Conservation (phyloP, 2,113 vertebrate species). For the Phrynosoma blainvillii region DNA sequence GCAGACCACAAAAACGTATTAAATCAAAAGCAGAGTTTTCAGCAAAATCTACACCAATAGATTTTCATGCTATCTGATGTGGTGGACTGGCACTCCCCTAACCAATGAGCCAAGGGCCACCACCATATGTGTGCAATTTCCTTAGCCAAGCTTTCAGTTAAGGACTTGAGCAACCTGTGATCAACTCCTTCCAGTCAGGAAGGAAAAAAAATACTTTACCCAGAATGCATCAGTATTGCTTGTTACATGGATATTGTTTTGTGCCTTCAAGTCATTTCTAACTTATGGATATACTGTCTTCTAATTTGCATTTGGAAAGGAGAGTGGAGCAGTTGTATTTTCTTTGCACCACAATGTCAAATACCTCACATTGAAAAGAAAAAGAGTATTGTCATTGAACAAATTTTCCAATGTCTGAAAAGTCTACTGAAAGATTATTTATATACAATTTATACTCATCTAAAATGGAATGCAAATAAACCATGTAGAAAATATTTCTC, state of each 20-base stretch:
- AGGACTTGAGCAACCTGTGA: background rate
- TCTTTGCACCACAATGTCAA: background rate
- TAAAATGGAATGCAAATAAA: background rate
- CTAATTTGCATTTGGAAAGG: background rate
- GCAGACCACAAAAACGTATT: background rate
- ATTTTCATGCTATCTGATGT: background rate
- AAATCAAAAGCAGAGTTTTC: background rate
- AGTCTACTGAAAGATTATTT: background rate
- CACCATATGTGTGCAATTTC: no score
- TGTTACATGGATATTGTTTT: background rate
- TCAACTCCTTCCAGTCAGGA: background rate
- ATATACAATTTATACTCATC: background rate
- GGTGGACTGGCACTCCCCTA: background rate
- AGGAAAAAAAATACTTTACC: background rate
- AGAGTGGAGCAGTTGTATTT: background rate
- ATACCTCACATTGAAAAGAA: background rate
- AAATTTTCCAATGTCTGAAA: background rate
- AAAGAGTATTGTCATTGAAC: background rate
- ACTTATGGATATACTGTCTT: background rate
- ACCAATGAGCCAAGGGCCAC: no score
- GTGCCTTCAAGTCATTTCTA: no score
- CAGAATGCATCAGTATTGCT: background rate
- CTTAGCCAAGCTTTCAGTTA: background rate
- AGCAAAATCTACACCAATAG: background rate
- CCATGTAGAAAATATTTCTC: background rate